These are phyloP conservation scores for Copidosoma aretas DNA, from an alignment of 2,888 invertebrate genomes.

Conservation along the genomic window DNA sequence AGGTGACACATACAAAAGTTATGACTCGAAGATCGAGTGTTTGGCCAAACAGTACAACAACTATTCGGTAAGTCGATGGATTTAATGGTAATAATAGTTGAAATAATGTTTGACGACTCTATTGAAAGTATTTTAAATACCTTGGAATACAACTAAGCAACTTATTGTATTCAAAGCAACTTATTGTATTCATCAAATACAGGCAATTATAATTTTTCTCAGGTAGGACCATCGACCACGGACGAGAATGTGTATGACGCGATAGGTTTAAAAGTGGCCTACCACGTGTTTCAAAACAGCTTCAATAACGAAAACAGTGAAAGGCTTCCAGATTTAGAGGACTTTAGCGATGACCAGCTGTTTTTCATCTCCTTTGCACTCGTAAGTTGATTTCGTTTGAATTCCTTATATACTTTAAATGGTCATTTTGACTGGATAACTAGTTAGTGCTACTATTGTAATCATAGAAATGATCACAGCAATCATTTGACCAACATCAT, in stretches of 20 bases:
- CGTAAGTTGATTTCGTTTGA: slow-evolving; percentile 58
- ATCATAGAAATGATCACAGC: too few species aligned
- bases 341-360: slow-evolving; percentile 72
- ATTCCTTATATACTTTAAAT: background rate
- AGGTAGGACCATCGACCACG: slow-evolving; percentile 12
- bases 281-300: slow-evolving; percentile 16
- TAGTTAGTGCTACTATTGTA: too few species aligned
- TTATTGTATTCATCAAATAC: too few species aligned
- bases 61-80: slow-evolving; percentile 14
- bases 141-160: too few species aligned
- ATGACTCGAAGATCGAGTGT: slow-evolving; percentile 15
- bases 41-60: slow-evolving; percentile 19
- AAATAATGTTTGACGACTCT: background rate
- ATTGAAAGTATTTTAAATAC: background rate
- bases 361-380: slow-evolving; percentile 80
- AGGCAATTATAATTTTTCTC: too few species aligned
- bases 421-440: background rate
- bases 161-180: too few species aligned
- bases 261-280: slow-evolving; percentile 22
- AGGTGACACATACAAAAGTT: slow-evolving; percentile 14
- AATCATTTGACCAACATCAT: too few species aligned
- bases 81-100: background rate
- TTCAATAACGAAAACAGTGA: background rate
- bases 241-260: slow-evolving; percentile 23
- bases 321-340: slow-evolving; percentile 70